Conservation (phyloP, 2,888 invertebrate genomes). For the Clivina fossor region DNA sequence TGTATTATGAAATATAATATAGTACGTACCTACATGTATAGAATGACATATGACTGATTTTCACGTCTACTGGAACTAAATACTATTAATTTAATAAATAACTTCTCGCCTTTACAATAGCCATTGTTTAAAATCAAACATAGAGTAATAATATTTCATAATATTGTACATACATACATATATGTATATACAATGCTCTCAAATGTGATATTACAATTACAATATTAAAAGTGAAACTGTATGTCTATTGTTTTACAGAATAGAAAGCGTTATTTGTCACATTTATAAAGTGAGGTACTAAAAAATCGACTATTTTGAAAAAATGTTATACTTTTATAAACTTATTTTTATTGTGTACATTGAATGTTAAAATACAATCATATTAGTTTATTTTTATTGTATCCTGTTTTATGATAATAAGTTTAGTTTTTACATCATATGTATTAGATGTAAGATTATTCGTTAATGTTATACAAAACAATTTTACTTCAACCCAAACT, state of each 20-base stretch:
- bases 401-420: too few relatives aligned
- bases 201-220: background rate
- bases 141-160: background rate
- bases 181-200: background rate
- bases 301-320: too few relatives aligned
- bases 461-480: too few relatives aligned
- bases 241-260: background rate
- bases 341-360: background rate
- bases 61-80: conserved; percentile 1
- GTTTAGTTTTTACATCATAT: too few relatives aligned
- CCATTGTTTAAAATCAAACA: background rate
- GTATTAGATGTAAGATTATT: too few relatives aligned
- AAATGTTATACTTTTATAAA: too few relatives aligned
- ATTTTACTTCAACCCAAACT: too few relatives aligned
- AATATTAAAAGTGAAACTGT: conserved; percentile 1
- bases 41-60: too few relatives aligned
- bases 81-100: background rate
- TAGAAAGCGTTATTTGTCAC: conserved; percentile 2
- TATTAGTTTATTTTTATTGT: too few relatives aligned
- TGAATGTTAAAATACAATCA: background rate
- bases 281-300: too few relatives aligned
- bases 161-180: background rate
- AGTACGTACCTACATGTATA: background rate
- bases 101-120: background rate
- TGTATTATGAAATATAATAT: background rate